phyloP scores from a whole-genome alignment of 2,888 invertebrate species.

The Phortica magna region DNA sequence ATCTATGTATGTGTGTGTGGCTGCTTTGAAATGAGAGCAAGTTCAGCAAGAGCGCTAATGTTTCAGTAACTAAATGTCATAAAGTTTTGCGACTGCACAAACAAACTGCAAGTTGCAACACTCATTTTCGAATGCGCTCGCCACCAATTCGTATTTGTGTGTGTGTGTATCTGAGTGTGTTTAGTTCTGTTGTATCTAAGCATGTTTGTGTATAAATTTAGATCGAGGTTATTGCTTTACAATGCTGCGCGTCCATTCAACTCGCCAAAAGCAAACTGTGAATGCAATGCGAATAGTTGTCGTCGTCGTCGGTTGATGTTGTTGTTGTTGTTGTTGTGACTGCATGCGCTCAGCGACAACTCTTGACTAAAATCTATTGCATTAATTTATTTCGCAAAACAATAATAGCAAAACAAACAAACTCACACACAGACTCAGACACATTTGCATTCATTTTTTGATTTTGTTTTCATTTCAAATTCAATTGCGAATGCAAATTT shows the following conservation, averaged over 20 bases:
- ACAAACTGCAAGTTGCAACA: slow-evolving; percentile 35
- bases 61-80: neutral
- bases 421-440: neutral
- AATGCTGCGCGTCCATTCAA: slow-evolving; percentile 77
- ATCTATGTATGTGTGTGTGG: slow-evolving; percentile 38
- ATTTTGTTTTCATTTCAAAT: slow-evolving; percentile 33
- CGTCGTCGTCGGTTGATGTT: slow-evolving; percentile 8
- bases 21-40: slow-evolving; percentile 62
- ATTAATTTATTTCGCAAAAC: neutral
- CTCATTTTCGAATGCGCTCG: neutral
- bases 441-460: neutral
- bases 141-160: neutral
- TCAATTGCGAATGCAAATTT: slow-evolving; percentile 57
- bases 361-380: neutral
- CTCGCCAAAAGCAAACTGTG: slow-evolving; percentile 48
- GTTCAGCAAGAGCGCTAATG: slow-evolving; percentile 51
- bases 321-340: slow-evolving; percentile 20
- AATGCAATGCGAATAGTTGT: neutral
- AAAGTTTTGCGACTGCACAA: slow-evolving; percentile 23
- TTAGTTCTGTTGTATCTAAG: slow-evolving; percentile 48
- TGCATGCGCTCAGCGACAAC: neutral
- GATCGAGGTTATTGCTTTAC: slow-evolving; percentile 78
- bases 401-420: neutral
- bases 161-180: slow-evolving; percentile 31
- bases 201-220: slow-evolving; percentile 72